phyloP scores from a whole-genome alignment of 1,140 invertebrate genomes.

The Scylla paramamosain region DNA sequence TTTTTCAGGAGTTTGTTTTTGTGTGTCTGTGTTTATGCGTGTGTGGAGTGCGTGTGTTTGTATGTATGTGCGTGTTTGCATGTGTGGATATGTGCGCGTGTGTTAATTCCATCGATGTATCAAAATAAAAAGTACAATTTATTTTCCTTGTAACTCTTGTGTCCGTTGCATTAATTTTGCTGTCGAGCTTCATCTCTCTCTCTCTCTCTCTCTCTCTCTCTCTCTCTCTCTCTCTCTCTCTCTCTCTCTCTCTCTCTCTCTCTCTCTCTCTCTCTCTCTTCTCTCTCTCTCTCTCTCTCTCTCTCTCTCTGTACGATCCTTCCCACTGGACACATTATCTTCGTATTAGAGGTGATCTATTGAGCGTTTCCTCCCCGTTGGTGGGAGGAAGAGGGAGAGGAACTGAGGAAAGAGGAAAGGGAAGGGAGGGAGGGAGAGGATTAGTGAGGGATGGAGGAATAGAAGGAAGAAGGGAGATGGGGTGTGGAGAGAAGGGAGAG shows the following conservation, averaged over 20 bases:
- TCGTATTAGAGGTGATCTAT: constrained; percentile 5
- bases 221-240: not conserved
- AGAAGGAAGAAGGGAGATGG: not conserved
- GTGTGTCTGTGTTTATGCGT: too few species aligned
- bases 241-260: not conserved
- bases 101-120: too few species aligned
- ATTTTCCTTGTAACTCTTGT: too few species aligned
- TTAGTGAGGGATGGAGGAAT: not conserved
- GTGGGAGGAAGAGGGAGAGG: not conserved
- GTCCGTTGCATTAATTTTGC: too few species aligned
- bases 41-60: too few species aligned
- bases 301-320: not conserved
- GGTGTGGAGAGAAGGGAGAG: not conserved
- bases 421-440: not conserved
- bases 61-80: too few species aligned
- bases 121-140: too few species aligned
- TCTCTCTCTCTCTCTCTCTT: not conserved
- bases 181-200: not conserved
- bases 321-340: constrained; percentile 21
- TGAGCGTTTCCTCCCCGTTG: not conserved
- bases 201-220: not conserved
- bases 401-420: too few species aligned
- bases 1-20: too few species aligned
- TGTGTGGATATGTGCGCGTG: too few species aligned
- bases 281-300: constrained; percentile 20